Evolutionary conservation across 2,888 invertebrate species (phyloP).

Genomic region (Heliconius charithonia): DNA sequence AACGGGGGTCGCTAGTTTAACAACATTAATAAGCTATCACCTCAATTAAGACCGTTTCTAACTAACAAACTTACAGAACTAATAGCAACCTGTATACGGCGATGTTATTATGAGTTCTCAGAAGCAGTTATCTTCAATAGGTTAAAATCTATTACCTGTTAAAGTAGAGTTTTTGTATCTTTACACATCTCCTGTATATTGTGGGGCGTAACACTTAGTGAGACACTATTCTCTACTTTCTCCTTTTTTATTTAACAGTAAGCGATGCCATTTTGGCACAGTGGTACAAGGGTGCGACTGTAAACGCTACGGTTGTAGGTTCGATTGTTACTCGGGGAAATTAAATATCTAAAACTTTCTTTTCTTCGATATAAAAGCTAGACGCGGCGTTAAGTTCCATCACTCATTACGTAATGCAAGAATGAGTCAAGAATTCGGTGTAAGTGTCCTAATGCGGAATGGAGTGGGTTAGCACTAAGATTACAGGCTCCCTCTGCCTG

Average conservation of each 20-base stretch:
- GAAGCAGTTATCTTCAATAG: constrained; percentile 2
- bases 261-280: too few relatives aligned
- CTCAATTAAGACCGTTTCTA: not conserved
- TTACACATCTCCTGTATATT: not conserved
- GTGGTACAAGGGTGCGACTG: too few relatives aligned
- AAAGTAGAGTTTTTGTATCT: not conserved
- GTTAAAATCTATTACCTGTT: not conserved
- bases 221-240: not conserved
- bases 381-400: too few relatives aligned
- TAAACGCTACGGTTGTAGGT: too few relatives aligned
- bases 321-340: too few relatives aligned
- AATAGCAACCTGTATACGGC: not conserved
- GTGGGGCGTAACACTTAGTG: not conserved
- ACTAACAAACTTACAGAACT: not conserved
- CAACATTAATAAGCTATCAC: not conserved
- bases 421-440: too few relatives aligned
- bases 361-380: too few relatives aligned
- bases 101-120: constrained; percentile 1
- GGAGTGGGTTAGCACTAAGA: too few relatives aligned
- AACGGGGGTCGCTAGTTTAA: not conserved
- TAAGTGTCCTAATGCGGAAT: too few relatives aligned
- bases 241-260: not conserved
- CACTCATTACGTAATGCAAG: too few relatives aligned
- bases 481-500: too few relatives aligned
- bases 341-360: too few relatives aligned